Evolutionary conservation across 2,888 invertebrate species (phyloP).

Genomic region (Drosophila mimica): DNA sequence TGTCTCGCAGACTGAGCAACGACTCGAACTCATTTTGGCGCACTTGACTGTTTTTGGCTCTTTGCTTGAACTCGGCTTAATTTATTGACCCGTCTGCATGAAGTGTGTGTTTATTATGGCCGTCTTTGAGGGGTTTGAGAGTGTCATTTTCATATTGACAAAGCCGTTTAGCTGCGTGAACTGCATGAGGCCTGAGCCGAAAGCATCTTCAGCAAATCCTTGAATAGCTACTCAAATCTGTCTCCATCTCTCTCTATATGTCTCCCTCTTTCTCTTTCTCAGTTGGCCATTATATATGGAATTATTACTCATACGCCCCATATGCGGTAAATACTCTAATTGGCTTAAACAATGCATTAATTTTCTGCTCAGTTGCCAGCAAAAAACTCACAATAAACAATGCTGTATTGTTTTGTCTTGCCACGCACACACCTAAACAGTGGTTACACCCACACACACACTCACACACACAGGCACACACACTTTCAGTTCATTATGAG

Average conservation of each 20-base stretch:
- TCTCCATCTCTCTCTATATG: neutral
- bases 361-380: slow-evolving; percentile 59
- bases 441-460: slow-evolving; percentile 13
- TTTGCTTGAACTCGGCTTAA: slow-evolving; percentile 24
- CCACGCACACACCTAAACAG: slow-evolving; percentile 27
- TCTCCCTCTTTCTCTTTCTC: neutral
- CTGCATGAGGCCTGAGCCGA: slow-evolving; percentile 1
- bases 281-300: neutral
- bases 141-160: neutral
- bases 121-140: neutral
- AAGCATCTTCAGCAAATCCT: slow-evolving; percentile 8
- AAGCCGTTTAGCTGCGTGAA: neutral
- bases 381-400: slow-evolving; percentile 48
- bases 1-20: slow-evolving; percentile 4
- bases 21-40: neutral
- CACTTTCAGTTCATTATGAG: slow-evolving; percentile 71
- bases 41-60: slow-evolving; percentile 31
- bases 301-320: slow-evolving; percentile 57
- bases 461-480: slow-evolving; percentile 12
- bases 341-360: slow-evolving; percentile 73
- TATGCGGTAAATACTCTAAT: slow-evolving; percentile 63
- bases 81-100: slow-evolving; percentile 27
- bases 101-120: neutral
- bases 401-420: slow-evolving; percentile 58
- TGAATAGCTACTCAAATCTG: slow-evolving; percentile 10